These are phyloP conservation scores for Pygoscelis antarcticus DNA, from an alignment of 2,113 vertebrate genomes.

Conservation along the genomic window DNA sequence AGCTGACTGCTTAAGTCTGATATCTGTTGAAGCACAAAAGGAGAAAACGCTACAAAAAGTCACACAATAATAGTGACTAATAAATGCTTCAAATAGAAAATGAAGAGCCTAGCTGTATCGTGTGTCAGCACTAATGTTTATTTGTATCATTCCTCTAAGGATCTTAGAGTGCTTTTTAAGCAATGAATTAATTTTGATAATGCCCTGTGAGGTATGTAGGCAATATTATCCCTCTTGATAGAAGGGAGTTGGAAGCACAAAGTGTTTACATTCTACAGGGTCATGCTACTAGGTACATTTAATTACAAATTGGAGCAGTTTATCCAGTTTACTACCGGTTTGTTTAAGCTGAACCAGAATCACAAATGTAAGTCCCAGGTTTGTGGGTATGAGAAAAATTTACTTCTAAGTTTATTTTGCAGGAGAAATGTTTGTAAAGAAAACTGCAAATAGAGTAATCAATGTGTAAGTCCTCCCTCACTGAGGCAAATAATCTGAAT, in stretches of 20 bases:
- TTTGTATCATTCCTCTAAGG: slow-evolving; percentile 45
- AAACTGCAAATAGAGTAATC: background rate
- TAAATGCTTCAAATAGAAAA: slow-evolving; percentile 21
- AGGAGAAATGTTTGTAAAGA: background rate
- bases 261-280: slow-evolving; percentile 17
- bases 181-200: slow-evolving; percentile 55
- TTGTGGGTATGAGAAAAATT: background rate
- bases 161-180: slow-evolving; percentile 48
- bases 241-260: background rate
- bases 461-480: background rate
- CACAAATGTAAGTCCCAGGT: background rate
- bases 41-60: background rate
- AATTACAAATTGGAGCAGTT: background rate
- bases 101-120: background rate
- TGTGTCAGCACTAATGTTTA: slow-evolving; percentile 34
- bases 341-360: background rate
- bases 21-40: background rate
- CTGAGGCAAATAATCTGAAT: background rate
- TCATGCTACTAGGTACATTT: background rate
- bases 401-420: background rate
- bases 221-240: background rate
- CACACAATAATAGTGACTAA: background rate
- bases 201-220: slow-evolving; percentile 24
- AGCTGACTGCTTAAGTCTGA: background rate
- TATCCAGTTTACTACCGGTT: background rate